Percentiles rank a stretch among this genome's conserved stretches.
Evolutionary conservation across 2,797 vertebrate species (phyloP).

Genomic region (Tenualosa ilisha): DNA sequence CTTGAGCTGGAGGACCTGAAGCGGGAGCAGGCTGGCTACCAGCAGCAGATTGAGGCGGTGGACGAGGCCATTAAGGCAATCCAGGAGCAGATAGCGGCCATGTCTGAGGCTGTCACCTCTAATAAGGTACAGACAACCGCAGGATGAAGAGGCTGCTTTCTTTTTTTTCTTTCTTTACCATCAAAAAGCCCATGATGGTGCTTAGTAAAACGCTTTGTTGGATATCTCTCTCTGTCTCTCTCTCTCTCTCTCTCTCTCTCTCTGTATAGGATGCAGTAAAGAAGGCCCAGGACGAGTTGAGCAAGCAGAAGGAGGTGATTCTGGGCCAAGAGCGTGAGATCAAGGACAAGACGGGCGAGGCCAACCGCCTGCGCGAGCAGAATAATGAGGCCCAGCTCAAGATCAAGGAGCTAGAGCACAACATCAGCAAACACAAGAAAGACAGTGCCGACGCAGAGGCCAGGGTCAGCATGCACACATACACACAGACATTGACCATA

Average conservation of each 20-base stretch:
- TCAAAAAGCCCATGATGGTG: no score
- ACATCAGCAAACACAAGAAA: slow-evolving; percentile 83
- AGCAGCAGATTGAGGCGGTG: slow-evolving; percentile 84
- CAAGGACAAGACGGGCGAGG: slow-evolving; percentile 80
- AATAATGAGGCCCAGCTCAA: slow-evolving; percentile 87
- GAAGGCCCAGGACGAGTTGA: slow-evolving; percentile 83
- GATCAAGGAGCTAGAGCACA: slow-evolving; percentile 87
- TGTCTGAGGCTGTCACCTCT: slow-evolving; percentile 77
- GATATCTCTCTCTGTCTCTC: no score
- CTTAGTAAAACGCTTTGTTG: no score
- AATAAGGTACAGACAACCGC: slow-evolving; percentile 76
- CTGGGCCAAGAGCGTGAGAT: slow-evolving; percentile 81
- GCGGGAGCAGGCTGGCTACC: slow-evolving; percentile 80
- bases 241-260: no score
- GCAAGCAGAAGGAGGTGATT: slow-evolving; percentile 84
- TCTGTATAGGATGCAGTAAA: slow-evolving; percentile 69
- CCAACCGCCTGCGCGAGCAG: slow-evolving; percentile 74
- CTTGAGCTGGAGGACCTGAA: slow-evolving; percentile 88
- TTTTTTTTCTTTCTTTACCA: no score
- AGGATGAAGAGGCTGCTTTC: no score
- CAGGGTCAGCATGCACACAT: slow-evolving; percentile 64
- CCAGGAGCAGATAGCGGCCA: slow-evolving; percentile 78
- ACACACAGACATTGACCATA: neutral
- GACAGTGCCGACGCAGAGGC: slow-evolving; percentile 81
- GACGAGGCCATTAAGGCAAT: slow-evolving; percentile 81